These are phyloP conservation scores for Corvus hawaiiensis DNA, from an alignment of 2,113 vertebrate genomes.

Conservation along the genomic window DNA sequence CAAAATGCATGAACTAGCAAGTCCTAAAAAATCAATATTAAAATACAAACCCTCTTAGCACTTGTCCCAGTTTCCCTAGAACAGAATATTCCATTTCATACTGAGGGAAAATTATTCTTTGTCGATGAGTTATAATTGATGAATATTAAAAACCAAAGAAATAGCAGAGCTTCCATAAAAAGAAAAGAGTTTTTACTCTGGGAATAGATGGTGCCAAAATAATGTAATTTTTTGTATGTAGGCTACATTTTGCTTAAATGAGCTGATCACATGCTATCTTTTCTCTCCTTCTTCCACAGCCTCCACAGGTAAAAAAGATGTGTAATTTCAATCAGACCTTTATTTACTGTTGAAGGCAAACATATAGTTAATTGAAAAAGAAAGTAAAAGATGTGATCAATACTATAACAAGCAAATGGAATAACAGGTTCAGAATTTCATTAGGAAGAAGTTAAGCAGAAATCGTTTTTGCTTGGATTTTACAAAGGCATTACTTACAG, in stretches of 20 bases:
- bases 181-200: not conserved
- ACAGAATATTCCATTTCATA: not conserved
- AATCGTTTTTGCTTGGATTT: not conserved
- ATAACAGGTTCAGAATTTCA: not conserved
- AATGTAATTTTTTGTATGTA: not conserved
- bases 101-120: not conserved
- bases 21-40: not conserved
- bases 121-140: not conserved
- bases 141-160: not conserved
- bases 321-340: not conserved
- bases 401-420: not conserved
- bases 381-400: not conserved
- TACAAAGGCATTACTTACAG: not conserved
- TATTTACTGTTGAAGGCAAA: not conserved
- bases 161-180: not conserved
- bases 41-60: not conserved
- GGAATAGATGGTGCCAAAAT: not conserved
- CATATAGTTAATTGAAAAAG: not conserved
- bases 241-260: not conserved
- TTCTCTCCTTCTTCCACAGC: not conserved
- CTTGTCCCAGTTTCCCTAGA: not conserved
- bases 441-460: not conserved
- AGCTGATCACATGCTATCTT: not conserved
- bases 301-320: not conserved
- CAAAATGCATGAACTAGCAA: not conserved